Conservation (phyloP, 2,888 invertebrate species). For the Nasonovia ribisnigri region DNA sequence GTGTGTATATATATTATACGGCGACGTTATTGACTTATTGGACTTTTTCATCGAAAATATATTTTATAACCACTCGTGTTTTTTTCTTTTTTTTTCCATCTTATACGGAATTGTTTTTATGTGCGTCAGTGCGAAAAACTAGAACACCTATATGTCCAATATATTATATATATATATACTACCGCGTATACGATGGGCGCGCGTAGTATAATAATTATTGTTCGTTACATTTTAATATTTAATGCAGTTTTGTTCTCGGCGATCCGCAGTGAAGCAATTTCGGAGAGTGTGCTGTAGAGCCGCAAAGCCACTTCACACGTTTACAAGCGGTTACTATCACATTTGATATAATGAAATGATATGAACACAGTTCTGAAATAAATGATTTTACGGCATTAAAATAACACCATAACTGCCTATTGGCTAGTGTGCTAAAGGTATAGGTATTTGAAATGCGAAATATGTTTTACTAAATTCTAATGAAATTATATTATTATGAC, state of each 20-base stretch:
- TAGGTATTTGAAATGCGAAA: neutral
- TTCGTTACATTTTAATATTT: neutral
- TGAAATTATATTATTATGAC: neutral
- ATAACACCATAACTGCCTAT: neutral
- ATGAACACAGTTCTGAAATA: neutral
- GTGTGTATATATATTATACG: neutral
- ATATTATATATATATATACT: neutral
- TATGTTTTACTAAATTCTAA: neutral
- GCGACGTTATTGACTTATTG: slow-evolving; percentile 15
- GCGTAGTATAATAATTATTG: neutral
- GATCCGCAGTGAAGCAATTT: too few relatives aligned
- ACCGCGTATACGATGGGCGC: too few relatives aligned
- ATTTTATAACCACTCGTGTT: slow-evolving; percentile 25
- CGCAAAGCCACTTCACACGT: neutral
- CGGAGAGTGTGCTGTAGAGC: neutral
- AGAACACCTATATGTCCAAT: neutral
- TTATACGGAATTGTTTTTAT: neutral
- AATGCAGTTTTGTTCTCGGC: neutral
- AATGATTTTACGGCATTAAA: neutral
- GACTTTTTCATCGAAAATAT: slow-evolving; percentile 25
- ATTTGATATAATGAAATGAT: neutral
- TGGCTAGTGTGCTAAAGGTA: neutral
- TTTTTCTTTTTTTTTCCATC: neutral
- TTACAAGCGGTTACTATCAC: neutral
- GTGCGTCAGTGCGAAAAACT: neutral